Evolutionary conservation across 2,797 vertebrate species (phyloP).

Genomic region (Urosaurus nigricauda): DNA sequence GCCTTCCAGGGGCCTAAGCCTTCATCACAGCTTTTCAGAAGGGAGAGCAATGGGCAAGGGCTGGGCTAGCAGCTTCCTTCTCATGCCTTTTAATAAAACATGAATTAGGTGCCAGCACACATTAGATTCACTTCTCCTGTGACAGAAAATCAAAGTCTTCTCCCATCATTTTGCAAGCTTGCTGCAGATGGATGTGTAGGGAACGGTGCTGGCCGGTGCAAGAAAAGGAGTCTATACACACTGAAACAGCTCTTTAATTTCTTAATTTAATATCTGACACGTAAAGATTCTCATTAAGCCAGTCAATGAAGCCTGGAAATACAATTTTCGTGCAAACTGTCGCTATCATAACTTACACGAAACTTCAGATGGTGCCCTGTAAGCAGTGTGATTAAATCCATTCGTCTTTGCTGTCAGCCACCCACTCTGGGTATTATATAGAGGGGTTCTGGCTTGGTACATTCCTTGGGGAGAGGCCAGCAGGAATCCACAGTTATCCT

Average conservation of each 20-base stretch:
- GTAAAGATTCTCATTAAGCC: conserved; percentile 87
- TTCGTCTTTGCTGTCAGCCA: conserved; percentile 83
- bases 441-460: conserved; percentile 39
- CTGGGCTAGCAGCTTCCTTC: conserved; percentile 55
- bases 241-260: conserved; percentile 81
- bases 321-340: conserved; percentile 88
- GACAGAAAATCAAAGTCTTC: conserved; percentile 80
- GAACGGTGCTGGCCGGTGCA: conserved; percentile 60
- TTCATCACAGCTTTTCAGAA: conserved; percentile 4
- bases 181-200: conserved; percentile 77
- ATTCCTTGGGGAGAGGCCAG: conserved; percentile 19
- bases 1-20: background rate
- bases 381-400: conserved; percentile 85
- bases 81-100: conserved; percentile 79
- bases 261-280: conserved; percentile 87
- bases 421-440: conserved; percentile 73
- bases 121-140: conserved; percentile 75
- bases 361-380: conserved; percentile 81
- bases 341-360: conserved; percentile 84
- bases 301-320: conserved; percentile 87
- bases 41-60: conserved; percentile 54
- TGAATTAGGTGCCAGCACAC: conserved; percentile 73
- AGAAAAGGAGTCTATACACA: conserved; percentile 76
- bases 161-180: conserved; percentile 75
- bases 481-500: background rate